Evolutionary conservation across 1,140 invertebrate genomes (phyloP).

Genomic region (Cotesia typhae): DNA sequence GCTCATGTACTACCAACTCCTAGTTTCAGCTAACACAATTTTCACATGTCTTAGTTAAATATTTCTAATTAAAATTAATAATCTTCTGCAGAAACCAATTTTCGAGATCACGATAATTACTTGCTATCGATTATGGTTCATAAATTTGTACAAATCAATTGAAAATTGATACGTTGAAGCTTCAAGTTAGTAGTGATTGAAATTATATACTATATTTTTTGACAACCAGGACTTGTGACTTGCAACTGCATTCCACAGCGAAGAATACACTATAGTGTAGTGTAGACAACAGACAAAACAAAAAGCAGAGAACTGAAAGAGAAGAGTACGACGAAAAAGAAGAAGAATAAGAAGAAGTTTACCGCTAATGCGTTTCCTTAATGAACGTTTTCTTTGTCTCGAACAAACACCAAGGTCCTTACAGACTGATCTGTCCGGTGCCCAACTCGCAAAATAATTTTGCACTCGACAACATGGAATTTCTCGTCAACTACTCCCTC

Average conservation of each 20-base stretch:
- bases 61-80: background rate
- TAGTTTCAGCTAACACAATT: background rate
- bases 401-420: constrained; percentile 50
- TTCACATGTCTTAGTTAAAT: background rate
- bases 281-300: constrained; percentile 13
- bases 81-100: too few relatives aligned
- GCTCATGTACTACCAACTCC: background rate
- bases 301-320: constrained; percentile 26
- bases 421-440: constrained; percentile 33
- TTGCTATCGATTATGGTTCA: too few relatives aligned
- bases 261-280: background rate
- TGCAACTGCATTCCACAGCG: constrained; percentile 7
- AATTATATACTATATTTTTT: constrained; percentile 4
- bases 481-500: constrained; percentile 20
- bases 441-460: constrained; percentile 41
- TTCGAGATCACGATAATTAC: too few relatives aligned
- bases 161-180: background rate
- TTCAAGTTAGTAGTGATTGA: background rate
- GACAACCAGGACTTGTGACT: constrained; percentile 1
- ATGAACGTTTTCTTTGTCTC: constrained; percentile 60
- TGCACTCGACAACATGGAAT: constrained; percentile 26
- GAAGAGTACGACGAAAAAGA: constrained; percentile 11
- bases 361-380: constrained; percentile 58
- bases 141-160: too few relatives aligned
- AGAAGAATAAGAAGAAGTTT: constrained; percentile 37